Evolutionary conservation across 2,888 invertebrate genomes (phyloP).

Genomic region (Dimorphilus gyrociliatus): DNA sequence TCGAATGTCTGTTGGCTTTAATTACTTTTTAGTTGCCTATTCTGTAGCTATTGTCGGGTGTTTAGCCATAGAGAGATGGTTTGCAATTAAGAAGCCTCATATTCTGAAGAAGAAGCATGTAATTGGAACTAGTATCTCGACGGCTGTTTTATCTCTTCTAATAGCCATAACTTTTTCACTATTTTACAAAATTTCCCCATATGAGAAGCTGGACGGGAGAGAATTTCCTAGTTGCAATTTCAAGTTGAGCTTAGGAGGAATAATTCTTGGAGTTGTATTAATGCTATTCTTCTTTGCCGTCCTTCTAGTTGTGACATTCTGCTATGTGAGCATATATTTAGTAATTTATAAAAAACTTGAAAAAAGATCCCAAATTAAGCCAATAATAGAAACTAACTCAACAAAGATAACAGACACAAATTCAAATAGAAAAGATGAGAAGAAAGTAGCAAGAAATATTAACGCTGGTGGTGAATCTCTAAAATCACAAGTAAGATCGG

Average conservation of each 20-base stretch:
- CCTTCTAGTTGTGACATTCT: no score
- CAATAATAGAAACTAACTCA: not conserved
- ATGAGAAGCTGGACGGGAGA: no score
- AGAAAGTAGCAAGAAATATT: not conserved
- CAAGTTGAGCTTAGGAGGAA: no score
- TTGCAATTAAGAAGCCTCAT: slow-evolving; percentile 17
- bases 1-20: slow-evolving; percentile 14
- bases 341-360: no score
- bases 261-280: no score
- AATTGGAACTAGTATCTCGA: not conserved
- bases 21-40: slow-evolving; percentile 14
- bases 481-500: not conserved
- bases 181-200: not conserved
- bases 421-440: not conserved
- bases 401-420: not conserved
- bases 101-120: slow-evolving; percentile 9
- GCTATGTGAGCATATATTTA: no score
- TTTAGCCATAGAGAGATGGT: slow-evolving; percentile 18
- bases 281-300: no score
- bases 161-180: not conserved
- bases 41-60: slow-evolving; percentile 17
- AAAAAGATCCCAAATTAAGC: not conserved
- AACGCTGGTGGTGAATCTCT: not conserved
- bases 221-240: no score
- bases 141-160: not conserved